phyloP scores from a whole-genome alignment of 64 coral and sea anemone genomes.

The Trachythela sp. region DNA sequence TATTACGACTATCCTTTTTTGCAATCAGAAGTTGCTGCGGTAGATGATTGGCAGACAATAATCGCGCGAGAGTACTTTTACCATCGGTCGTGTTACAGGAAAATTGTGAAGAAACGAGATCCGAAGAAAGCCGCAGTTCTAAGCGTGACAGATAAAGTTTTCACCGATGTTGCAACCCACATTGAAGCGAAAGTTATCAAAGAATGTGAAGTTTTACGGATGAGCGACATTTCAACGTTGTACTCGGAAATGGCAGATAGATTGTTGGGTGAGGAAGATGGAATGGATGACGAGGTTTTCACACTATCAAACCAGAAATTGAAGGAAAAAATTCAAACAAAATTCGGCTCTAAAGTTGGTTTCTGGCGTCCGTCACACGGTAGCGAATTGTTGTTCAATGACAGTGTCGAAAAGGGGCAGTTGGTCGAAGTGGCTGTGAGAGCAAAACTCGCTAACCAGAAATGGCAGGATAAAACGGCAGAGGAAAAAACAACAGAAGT shows the following conservation, averaged over 20 bases:
- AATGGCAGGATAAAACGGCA: background rate
- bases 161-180: background rate
- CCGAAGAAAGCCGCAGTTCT: background rate
- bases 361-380: background rate
- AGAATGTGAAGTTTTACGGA: background rate
- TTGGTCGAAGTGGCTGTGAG: background rate
- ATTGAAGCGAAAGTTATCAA: constrained; percentile 4
- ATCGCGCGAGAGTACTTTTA: background rate
- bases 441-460: background rate
- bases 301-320: background rate
- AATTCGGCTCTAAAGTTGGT: background rate
- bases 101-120: background rate
- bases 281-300: background rate
- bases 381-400: background rate
- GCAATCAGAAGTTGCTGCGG: background rate
- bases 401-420: background rate
- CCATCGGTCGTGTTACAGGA: background rate
- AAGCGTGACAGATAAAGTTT: background rate
- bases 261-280: background rate
- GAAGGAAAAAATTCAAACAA: background rate
- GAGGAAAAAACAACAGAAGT: background rate
- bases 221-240: background rate
- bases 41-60: background rate
- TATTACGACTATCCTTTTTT: background rate
- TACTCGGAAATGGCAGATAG: background rate